Conservation (phyloP, 2,888 invertebrate genomes). For the Lepeophtheirus nordmannii region DNA sequence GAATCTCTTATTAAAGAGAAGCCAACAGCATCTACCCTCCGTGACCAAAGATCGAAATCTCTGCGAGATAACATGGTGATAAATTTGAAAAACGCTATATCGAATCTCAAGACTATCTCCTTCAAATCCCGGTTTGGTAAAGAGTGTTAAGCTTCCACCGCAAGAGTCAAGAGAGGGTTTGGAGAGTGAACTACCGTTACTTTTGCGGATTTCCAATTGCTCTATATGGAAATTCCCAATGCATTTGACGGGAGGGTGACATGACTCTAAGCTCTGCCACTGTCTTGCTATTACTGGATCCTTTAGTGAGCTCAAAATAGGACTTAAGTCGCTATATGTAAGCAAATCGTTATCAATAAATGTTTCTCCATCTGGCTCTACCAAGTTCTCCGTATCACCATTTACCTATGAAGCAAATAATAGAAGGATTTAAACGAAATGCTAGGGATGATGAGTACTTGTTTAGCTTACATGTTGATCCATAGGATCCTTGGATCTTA, state of each 20-base stretch:
- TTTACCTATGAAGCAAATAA: background rate
- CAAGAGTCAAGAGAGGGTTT: background rate
- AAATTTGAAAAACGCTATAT: constrained; percentile 4
- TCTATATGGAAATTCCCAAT: constrained; percentile 11
- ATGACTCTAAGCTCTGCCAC: constrained; percentile 1
- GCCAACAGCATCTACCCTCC: constrained; percentile 18
- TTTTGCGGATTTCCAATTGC: background rate
- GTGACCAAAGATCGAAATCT: constrained; percentile 5
- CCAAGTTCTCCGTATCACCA: background rate
- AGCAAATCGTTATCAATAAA: constrained; percentile 5
- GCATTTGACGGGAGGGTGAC: constrained; percentile 3
- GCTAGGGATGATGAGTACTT: too few species aligned
- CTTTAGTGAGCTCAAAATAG: constrained; percentile 1
- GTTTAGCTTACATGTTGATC: background rate
- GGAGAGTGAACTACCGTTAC: background rate
- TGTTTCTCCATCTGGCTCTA: background rate
- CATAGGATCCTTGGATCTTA: background rate
- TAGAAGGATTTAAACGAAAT: too few species aligned
- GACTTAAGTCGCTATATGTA: constrained; percentile 15
- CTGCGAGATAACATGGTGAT: background rate
- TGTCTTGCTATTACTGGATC: constrained; percentile 12
- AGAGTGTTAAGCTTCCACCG: constrained; percentile 17
- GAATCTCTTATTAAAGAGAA: constrained; percentile 17
- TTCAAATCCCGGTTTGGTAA: background rate
- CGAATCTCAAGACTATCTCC: constrained; percentile 9